Base-by-base conservation (phyloP, 2,888 invertebrate species). In the Agrochola lota region DNA sequence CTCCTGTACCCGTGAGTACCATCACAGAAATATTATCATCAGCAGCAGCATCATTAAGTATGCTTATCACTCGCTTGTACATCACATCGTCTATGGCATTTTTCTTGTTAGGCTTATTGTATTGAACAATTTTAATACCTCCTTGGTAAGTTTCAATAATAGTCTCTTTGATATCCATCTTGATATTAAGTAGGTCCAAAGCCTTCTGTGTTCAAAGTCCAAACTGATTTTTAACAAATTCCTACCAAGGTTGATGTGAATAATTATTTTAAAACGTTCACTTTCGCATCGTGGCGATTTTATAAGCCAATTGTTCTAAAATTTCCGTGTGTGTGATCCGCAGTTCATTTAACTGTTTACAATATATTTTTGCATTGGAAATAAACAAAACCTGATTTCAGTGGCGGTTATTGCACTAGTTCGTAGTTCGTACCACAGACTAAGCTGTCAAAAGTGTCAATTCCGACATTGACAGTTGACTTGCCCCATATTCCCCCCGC, bases 1-100 rank as follows among this genome's bases (percentile, higher is more conserved):
- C 97, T 17, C 98, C 99, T 66, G 97, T 95, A 2, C 98, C 99
- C 17, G 99, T 99, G 40, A 99, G 92, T 2, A 98, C 98, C 59
- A 98, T 97, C 40, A 98, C 95, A 23, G 97, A 95, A 35, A 98
- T 97, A 26, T 97, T 91, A 43, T 97, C 97, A 94, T 99, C 97
- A 17, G 94, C 93, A 46, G 97, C 98, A 49, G 98, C 98, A 81
- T 98, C 97, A 59, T 97, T 97, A 49, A 99, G 93, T 35, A 98
- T 97, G 30, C 97, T 94, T 0, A 97, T 95, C 26, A 99, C 93
- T 84, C 97, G 97, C 71, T 93, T 85, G 92, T 99, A 99, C 97
- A 98, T 98, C 92, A 97, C 88, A 8, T 81, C 70, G 70, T 97
- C 97, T 0, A 99, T 94, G 0, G 99, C 98, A 97, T 99, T 99